Percentiles rank a stretch among this genome's conserved stretches.
Conservation (phyloP, 2,113 vertebrate species). For the Gymnogyps californianus region DNA sequence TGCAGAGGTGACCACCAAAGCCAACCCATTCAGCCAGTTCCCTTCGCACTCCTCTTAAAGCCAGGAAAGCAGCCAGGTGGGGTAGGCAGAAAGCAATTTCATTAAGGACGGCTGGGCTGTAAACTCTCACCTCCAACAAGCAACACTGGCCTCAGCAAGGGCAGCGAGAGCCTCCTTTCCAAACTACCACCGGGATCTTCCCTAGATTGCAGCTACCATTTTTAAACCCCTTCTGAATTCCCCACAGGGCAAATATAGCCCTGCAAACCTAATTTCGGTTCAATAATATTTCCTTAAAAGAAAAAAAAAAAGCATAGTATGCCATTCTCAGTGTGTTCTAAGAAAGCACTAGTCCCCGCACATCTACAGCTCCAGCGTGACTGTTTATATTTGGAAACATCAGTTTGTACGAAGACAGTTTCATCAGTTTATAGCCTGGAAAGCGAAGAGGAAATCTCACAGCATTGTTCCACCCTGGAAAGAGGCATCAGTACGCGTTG, state of each 20-base stretch:
- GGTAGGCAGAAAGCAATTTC: background rate
- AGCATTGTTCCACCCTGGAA: background rate
- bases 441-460: background rate
- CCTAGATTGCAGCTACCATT: background rate
- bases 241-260: background rate
- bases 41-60: background rate
- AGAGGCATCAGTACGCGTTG: background rate
- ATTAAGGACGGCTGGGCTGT: background rate
- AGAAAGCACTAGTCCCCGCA: background rate
- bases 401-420: background rate
- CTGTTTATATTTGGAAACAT: conserved; percentile 10
- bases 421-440: background rate
- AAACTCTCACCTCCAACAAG: background rate
- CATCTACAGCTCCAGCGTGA: background rate
- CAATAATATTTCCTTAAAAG: background rate
- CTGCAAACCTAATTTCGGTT: no score
- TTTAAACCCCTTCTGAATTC: background rate
- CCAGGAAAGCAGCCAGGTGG: background rate
- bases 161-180: background rate
- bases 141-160: background rate
- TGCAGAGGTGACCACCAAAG: background rate
- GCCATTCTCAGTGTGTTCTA: background rate
- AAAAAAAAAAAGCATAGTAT: accelerated
- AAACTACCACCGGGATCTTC: background rate
- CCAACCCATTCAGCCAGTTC: accelerated